Evolutionary conservation across 2,888 invertebrate species (phyloP).

Genomic region (Nysson spinosus): DNA sequence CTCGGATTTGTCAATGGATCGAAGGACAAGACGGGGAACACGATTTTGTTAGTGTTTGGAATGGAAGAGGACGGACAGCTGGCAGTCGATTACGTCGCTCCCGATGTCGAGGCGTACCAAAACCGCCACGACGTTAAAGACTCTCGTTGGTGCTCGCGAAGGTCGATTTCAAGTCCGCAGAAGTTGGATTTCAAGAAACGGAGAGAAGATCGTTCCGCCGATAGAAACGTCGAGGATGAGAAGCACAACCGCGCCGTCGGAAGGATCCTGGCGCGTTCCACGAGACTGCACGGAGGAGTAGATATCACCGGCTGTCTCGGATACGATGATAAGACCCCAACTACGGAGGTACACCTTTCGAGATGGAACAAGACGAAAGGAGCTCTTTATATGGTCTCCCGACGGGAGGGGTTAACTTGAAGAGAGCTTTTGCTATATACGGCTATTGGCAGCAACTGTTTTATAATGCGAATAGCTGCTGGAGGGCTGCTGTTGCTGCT

Average conservation of each 20-base stretch:
- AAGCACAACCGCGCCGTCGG: not conserved
- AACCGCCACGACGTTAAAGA: slow-evolving; percentile 32
- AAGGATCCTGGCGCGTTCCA: not conserved
- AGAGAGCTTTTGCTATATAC: slow-evolving; percentile 53
- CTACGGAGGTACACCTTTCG: not conserved
- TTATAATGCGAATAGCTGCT: slow-evolving; percentile 73
- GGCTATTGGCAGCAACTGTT: slow-evolving; percentile 69
- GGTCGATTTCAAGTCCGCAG: too few species aligned
- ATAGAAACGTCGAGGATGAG: slow-evolving; percentile 43
- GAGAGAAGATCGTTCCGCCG: slow-evolving; percentile 26
- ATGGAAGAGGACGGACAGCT: slow-evolving; percentile 48
- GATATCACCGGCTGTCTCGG: slow-evolving; percentile 22
- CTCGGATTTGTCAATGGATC: slow-evolving; percentile 17
- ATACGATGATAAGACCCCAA: slow-evolving; percentile 44
- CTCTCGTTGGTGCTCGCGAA: slow-evolving; percentile 16
- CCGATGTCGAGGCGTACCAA: slow-evolving; percentile 38
- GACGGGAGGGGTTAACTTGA: slow-evolving; percentile 34
- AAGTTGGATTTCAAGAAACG: not conserved
- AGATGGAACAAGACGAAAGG: slow-evolving; percentile 27
- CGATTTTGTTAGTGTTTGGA: too few species aligned
- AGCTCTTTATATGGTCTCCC: slow-evolving; percentile 47
- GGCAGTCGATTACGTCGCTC: slow-evolving; percentile 55
- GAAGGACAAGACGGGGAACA: slow-evolving; percentile 32
- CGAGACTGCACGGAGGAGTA: not conserved
- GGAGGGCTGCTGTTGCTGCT: slow-evolving; percentile 57